Evolutionary conservation across 2,888 invertebrate species (phyloP), one percentile per base, ranked within the genome.

Genomic region (Entomobrya multifasciata): DNA sequence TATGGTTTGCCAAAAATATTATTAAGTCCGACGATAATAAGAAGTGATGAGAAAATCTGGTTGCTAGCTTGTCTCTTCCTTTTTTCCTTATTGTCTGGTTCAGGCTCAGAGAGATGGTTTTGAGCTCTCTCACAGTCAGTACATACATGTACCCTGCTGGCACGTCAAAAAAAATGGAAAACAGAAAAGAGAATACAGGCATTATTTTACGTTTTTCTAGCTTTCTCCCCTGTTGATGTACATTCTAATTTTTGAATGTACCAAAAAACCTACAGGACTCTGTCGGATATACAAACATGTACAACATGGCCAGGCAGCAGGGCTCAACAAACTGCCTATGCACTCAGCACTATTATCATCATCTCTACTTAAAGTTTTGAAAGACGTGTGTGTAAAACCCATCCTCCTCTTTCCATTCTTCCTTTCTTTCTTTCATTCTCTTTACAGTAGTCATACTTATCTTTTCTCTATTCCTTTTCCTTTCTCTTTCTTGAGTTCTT

Each of bases 31-130:
- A 62, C 30, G 55, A 62, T 67, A 78, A 78, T 78, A 84, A 84
- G 65, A 78, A 78, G 76, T 67, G 65, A 77, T 60, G 78, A 47
- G 70, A 77, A 84, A 84, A 74, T 84, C 77, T 84, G 57, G 77
- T 62, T 72, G 22, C 25, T 70, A 49, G 36, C 36, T 36, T n/a
- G n/a, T n/a, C 36, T 17, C 13, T 52, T n/a, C 4, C 52, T 52
- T 52, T 15, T 17, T 8, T 4, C n/a, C n/a, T 52, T 52, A 52
- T 17, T n/a, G 52, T 52, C 17, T n/a, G 52, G 13, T 4, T 52
- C 52, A 52, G 13, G 3, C 4, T 52, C n/a, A n/a, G 36, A 8
- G 8, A 36, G 4, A 36, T 36, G 36, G 36, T 36, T n/a, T n/a
- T n/a, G n/a, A n/a, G n/a, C n/a, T n/a, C n/a, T n/a, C n/a, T n/a